phyloP scores from a whole-genome alignment of 2,888 invertebrate species.

The Caenorhabditis auriculariae region DNA sequence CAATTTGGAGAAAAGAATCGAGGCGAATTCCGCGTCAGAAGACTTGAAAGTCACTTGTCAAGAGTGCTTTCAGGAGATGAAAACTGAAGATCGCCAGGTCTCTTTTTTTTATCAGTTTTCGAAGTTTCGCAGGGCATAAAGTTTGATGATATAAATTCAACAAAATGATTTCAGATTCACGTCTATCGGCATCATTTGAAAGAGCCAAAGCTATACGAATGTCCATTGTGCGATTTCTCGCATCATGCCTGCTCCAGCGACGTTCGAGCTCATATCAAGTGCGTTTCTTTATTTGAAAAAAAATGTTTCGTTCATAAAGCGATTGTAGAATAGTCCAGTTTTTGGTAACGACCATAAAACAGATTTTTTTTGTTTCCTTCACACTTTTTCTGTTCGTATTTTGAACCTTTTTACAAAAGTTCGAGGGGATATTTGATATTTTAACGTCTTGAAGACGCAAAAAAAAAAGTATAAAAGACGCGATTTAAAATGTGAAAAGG shows the following conservation, averaged over 20 bases:
- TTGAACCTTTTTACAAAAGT: no score
- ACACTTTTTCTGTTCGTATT: no score
- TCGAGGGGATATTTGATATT: no score
- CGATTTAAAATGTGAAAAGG: no score
- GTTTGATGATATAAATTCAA: neutral
- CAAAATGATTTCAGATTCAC: constrained; percentile 34
- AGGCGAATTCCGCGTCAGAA: constrained; percentile 7
- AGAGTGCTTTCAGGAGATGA: constrained; percentile 47
- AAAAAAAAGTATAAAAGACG: no score
- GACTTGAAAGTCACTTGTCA: constrained; percentile 26
- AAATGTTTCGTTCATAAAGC: no score
- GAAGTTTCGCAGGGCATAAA: neutral
- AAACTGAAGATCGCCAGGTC: constrained; percentile 49
- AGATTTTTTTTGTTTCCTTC: no score
- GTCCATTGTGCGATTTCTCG: constrained; percentile 47
- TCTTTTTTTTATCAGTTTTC: neutral
- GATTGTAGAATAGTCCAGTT: no score
- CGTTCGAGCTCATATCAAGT: constrained; percentile 44
- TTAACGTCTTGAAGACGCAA: no score
- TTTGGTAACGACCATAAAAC: no score
- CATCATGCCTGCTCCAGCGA: constrained; percentile 51
- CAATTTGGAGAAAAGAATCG: constrained; percentile 5
- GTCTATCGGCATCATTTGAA: constrained; percentile 50
- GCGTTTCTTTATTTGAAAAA: neutral
- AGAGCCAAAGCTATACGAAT: constrained; percentile 45